These are phyloP conservation scores for Cryptocephalus primarius DNA, from an alignment of 2,888 invertebrate species.

Conservation along the genomic window DNA sequence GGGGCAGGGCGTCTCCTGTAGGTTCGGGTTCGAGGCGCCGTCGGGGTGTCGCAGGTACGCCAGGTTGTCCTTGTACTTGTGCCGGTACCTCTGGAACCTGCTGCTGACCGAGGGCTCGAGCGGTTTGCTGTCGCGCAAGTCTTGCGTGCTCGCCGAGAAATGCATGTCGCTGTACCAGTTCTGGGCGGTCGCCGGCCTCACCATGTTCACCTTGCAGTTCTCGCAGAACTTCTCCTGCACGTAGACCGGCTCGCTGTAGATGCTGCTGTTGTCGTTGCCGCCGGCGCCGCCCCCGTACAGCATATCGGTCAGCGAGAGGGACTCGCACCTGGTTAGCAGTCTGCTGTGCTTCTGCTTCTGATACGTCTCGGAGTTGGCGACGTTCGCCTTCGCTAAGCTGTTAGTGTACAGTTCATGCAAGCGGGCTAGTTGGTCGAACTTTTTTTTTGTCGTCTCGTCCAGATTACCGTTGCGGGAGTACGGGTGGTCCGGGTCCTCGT, in stretches of 20 bases:
- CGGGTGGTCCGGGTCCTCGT: constrained; percentile 37
- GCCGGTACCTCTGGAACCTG: constrained; percentile 50
- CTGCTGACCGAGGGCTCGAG: constrained; percentile 25
- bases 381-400: constrained; percentile 63
- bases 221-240: constrained; percentile 64
- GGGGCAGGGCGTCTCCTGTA: constrained; percentile 48
- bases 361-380: constrained; percentile 51
- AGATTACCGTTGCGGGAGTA: constrained; percentile 26
- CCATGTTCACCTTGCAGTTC: constrained; percentile 62
- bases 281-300: constrained; percentile 40
- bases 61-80: constrained; percentile 44
- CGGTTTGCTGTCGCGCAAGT: constrained; percentile 30
- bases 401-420: constrained; percentile 74
- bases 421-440: constrained; percentile 72
- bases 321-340: constrained; percentile 55
- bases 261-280: constrained; percentile 67
- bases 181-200: constrained; percentile 54
- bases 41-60: constrained; percentile 79
- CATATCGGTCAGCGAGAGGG: constrained; percentile 58
- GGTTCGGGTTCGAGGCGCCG: constrained; percentile 86
- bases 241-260: constrained; percentile 80
- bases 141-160: constrained; percentile 43
- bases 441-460: constrained; percentile 37
- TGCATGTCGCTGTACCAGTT: constrained; percentile 49
- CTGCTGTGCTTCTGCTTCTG: constrained; percentile 33